A percentile compares a stretch with the other conserved stretches of the same genome.
phyloP scores from a whole-genome alignment of 2,888 invertebrate species.

The Drosophila barbarae region DNA sequence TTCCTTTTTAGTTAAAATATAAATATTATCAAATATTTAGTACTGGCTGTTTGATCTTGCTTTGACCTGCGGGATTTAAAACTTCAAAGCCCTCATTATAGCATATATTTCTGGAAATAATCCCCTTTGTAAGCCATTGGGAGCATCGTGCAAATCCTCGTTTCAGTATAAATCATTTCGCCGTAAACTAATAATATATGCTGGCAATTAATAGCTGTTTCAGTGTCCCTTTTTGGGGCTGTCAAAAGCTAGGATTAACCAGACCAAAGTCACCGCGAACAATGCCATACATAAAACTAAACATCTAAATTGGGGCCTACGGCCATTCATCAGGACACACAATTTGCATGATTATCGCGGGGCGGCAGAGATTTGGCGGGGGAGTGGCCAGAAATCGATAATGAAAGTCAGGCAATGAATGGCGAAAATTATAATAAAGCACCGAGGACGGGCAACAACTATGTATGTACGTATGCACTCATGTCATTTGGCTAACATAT shows the following conservation, averaged over 20 bases:
- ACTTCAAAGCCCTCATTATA: slow-evolving; percentile 7
- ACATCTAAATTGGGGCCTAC: slow-evolving; percentile 59
- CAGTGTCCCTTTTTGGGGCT: slow-evolving; percentile 6
- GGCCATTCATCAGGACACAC: slow-evolving; percentile 51
- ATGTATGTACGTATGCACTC: slow-evolving; percentile 8
- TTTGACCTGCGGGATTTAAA: slow-evolving; percentile 3
- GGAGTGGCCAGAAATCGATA: slow-evolving; percentile 53
- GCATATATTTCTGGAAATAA: slow-evolving; percentile 1
- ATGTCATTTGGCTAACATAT: slow-evolving; percentile 63
- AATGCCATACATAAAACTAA: slow-evolving; percentile 30
- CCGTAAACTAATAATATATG: slow-evolving; percentile 18
- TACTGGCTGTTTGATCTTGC: background rate
- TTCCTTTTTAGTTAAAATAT: background rate
- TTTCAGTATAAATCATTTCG: slow-evolving; percentile 4
- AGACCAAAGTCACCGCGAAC: slow-evolving; percentile 32
- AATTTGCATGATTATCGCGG: slow-evolving; percentile 50
- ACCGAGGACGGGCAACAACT: background rate
- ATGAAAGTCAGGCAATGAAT: slow-evolving; percentile 53
- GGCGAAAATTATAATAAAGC: slow-evolving; percentile 51
- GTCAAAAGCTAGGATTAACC: slow-evolving; percentile 39
- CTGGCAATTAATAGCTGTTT: slow-evolving; percentile 25
- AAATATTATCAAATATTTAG: no score
- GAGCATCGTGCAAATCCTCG: slow-evolving; percentile 2
- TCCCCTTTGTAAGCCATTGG: background rate
- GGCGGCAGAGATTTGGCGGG: slow-evolving; percentile 9